phyloP scores from a whole-genome alignment of 2,888 invertebrate species.

The Cyaniris semiargus region DNA sequence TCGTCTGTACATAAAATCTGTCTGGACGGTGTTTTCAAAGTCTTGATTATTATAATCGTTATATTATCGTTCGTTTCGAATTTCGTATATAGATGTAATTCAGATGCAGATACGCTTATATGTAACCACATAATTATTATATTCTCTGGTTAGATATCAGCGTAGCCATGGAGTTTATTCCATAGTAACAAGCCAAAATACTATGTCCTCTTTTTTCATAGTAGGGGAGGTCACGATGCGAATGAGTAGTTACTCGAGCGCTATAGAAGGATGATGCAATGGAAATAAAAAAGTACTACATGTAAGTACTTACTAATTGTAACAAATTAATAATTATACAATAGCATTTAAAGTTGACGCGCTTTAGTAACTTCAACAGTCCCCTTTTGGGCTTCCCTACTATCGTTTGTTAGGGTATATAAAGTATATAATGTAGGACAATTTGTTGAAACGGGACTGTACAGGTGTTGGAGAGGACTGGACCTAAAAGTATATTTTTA shows the following conservation, averaged over 20 bases:
- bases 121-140: too few species aligned
- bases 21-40: not conserved
- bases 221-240: not conserved
- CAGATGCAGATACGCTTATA: too few species aligned
- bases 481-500: conserved; percentile 18
- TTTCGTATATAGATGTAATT: too few species aligned
- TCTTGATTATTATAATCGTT: not conserved
- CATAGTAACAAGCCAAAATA: too few species aligned
- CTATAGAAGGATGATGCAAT: not conserved
- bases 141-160: too few species aligned
- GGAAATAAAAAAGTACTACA: not conserved
- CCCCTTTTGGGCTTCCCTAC: not conserved
- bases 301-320: too few species aligned
- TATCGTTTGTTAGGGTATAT: not conserved
- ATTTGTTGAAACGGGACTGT: not conserved
- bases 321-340: too few species aligned
- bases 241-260: not conserved
- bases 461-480: not conserved
- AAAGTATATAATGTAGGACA: not conserved
- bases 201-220: not conserved
- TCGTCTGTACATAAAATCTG: not conserved
- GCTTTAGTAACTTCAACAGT: not conserved
- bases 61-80: not conserved
- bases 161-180: too few species aligned
- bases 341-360: not conserved